These are phyloP conservation scores for Centropus bengalensis DNA, from an alignment of 2,113 vertebrate genomes.

Conservation along the genomic window DNA sequence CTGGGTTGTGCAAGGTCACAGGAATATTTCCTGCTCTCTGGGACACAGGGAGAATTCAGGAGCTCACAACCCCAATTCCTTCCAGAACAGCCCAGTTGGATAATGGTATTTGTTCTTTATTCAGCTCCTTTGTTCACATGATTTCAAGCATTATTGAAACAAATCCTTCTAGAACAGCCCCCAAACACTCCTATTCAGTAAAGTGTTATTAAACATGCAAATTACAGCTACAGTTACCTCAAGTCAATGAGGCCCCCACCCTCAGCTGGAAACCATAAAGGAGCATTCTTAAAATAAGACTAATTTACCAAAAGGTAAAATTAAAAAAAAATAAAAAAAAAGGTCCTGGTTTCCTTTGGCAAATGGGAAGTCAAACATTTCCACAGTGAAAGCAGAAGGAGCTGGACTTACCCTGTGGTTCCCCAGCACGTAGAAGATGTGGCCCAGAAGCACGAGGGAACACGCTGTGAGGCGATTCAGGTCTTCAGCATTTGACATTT, in stretches of 20 bases:
- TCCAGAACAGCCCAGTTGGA: not conserved
- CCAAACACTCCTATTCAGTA: not conserved
- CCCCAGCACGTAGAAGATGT: conserved; percentile 97
- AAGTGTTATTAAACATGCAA: not conserved
- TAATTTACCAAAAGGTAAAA: not conserved
- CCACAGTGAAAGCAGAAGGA: rapidly evolving
- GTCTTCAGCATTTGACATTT: conserved; percentile 98
- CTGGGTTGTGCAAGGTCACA: not conserved
- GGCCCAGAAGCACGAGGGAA: conserved; percentile 95
- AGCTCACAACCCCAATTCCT: not conserved
- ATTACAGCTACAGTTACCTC: not conserved
- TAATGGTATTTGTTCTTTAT: not conserved
- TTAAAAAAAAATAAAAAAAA: too few species aligned
- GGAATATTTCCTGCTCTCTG: not conserved
- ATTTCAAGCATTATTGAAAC: not conserved
- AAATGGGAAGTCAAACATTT: not conserved
- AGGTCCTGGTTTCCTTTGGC: not conserved
- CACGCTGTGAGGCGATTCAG: conserved; percentile 95
- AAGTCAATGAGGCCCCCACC: not conserved
- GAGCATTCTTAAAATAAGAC: not conserved
- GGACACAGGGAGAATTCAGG: not conserved
- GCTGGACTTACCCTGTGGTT: conserved; percentile 90
- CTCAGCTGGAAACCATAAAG: too few species aligned
- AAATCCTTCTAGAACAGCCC: not conserved
- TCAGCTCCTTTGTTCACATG: not conserved